phyloP scores from a whole-genome alignment of 1,140 invertebrate genomes.

The Drosophila teissieri region DNA sequence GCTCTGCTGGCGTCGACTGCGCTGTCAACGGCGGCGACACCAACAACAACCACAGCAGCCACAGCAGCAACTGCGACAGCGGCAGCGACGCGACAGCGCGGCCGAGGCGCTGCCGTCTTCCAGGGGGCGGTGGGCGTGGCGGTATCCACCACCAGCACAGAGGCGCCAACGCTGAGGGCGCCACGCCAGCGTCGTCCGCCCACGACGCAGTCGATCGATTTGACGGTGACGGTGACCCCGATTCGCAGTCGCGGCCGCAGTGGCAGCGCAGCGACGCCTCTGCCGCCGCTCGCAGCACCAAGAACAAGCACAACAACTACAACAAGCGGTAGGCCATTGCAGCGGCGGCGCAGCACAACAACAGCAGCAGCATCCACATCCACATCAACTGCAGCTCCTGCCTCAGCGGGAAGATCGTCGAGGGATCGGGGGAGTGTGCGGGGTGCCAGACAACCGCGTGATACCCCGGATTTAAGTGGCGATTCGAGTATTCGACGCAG shows the following conservation, averaged over 20 bases:
- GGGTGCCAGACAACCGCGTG: constrained; percentile 55
- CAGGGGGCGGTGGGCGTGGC: constrained; percentile 16
- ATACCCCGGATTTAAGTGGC: constrained; percentile 44
- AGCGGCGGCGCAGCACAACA: constrained; percentile 38
- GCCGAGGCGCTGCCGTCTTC: constrained; percentile 23
- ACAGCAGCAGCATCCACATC: constrained; percentile 32
- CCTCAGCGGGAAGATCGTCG: constrained; percentile 5
- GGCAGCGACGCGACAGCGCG: constrained; percentile 40
- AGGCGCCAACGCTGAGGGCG: constrained; percentile 70
- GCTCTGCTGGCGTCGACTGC: constrained; percentile 63
- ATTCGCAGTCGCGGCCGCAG: constrained; percentile 33
- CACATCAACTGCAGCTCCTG: constrained; percentile 32
- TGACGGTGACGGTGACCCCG: constrained; percentile 8
- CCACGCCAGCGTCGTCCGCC: constrained; percentile 69
- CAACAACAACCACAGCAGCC: constrained; percentile 23
- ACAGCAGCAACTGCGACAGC: constrained; percentile 22
- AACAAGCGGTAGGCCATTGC: constrained; percentile 9
- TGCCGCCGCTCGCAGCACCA: constrained; percentile 17
- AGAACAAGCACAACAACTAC: constrained; percentile 3
- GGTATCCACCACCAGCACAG: constrained; percentile 59
- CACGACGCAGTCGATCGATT: constrained; percentile 65
- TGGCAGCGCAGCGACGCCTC: constrained; percentile 19
- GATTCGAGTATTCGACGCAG: constrained; percentile 18
- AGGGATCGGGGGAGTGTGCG: constrained; percentile 50
- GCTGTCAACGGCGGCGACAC: constrained; percentile 32